Evolutionary conservation across 2,797 vertebrate genomes (phyloP).

Genomic region (Paedocypris micromegethes): DNA sequence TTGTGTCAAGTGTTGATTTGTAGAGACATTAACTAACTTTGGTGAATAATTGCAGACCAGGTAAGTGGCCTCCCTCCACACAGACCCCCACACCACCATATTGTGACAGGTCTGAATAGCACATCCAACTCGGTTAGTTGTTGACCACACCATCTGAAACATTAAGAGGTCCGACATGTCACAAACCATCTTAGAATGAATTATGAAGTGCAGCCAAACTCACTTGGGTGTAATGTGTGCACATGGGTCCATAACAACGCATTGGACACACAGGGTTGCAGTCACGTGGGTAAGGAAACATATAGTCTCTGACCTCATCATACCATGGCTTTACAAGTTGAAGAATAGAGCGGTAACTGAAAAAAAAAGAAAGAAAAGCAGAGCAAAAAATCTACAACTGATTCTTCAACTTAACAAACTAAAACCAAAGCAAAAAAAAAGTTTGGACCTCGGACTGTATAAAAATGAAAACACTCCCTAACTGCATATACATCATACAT

Average conservation of each 20-base stretch:
- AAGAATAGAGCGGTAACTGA: slow-evolving; percentile 79
- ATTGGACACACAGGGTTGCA: slow-evolving; percentile 81
- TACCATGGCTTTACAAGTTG: slow-evolving; percentile 87
- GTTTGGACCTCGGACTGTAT: slow-evolving; percentile 4
- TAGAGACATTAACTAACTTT: slow-evolving; percentile 70
- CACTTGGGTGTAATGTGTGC: slow-evolving; percentile 90
- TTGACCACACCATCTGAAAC: slow-evolving; percentile 87
- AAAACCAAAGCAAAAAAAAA: background rate
- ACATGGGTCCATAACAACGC: slow-evolving; percentile 83
- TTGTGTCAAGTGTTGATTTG: no score
- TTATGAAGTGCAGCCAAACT: slow-evolving; percentile 6
- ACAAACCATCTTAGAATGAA: slow-evolving; percentile 3
- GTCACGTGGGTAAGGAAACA: slow-evolving; percentile 80
- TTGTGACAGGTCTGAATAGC: slow-evolving; percentile 83
- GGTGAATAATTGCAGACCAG: slow-evolving; percentile 90
- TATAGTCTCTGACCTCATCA: slow-evolving; percentile 84
- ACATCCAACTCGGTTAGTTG: slow-evolving; percentile 84
- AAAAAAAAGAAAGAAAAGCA: background rate
- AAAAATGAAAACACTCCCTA: slow-evolving; percentile 15
- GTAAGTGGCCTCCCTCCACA: slow-evolving; percentile 80
- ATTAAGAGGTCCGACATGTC: slow-evolving; percentile 3
- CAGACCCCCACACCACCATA: slow-evolving; percentile 84
- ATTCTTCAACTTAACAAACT: no score
- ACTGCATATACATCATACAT: slow-evolving; percentile 13
- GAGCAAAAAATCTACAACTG: no score